Evolutionary conservation across 30 jellyfish, hydroid and myxozoan species (phyloP), one percentile per base, ranked within the genome.

Genomic region (Turritopsis dohrnii): DNA sequence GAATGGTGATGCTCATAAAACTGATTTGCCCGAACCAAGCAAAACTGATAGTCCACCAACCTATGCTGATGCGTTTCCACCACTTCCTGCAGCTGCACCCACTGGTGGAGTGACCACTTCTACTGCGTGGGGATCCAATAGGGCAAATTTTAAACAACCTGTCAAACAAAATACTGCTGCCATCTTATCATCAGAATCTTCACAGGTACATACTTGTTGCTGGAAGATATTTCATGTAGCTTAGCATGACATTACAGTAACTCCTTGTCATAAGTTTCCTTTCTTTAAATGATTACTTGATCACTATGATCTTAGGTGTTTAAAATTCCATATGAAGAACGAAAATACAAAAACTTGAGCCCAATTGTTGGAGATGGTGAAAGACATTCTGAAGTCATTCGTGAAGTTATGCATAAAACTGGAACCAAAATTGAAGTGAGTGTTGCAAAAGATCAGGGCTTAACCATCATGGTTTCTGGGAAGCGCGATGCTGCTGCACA

Each of bases 61-160:
- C 74, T 93, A 93, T 85, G 98, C 98, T 26, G 98, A 88, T 72
- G 98, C 98, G n/a, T 93, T 93, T 88, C 98, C 98, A 28, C 98
- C 98, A 23, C 93, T 93, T 23, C 95, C 96, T 53, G 72, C 96
- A 21, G 88, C 96, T 66, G 92, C 95, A 81, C 79, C 53, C 28
- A 88, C 88, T 22, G 52, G 74, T 21, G 88, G 80, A 53, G 31
- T 87, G 7, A 22, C 83, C 31, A 28, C 86, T 0, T 82, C 77
- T 54, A 72, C 90, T 22, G 91, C 94, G 1, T 93, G 96, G 96
- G 95, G 92, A n/a, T 66, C 82, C 41, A 25, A 77, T 9, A 85
- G 81, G 29, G 21, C 87, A 16, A 87, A 87, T 86, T 90, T 84
- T 69, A 29, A 76, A 24, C 94, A 66, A 53, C 74, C 89, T 3